These are phyloP conservation scores for Nautilus pompilius DNA, from an alignment of 1,140 invertebrate genomes.

Conservation along the genomic window DNA sequence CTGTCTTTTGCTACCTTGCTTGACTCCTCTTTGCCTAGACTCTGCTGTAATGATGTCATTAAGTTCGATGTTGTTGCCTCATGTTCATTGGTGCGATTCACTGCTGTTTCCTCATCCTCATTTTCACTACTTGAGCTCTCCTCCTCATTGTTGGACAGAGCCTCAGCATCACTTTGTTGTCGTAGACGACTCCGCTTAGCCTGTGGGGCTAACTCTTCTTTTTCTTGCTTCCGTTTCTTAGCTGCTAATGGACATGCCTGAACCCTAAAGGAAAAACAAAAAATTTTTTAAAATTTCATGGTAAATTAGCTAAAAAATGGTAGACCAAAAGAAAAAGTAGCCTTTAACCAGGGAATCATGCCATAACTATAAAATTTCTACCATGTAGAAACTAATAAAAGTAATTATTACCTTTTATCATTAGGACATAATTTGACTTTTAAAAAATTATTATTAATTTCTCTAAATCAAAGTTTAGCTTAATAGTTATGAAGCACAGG, in stretches of 20 bases:
- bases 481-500: too few species aligned
- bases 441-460: too few species aligned
- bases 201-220: conserved; percentile 11
- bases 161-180: background rate
- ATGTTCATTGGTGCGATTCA: too few species aligned
- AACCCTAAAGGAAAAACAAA: conserved; percentile 21
- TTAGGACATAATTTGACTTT: too few species aligned
- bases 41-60: background rate
- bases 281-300: background rate
- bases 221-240: conserved; percentile 20
- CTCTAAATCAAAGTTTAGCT: too few species aligned
- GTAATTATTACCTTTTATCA: too few species aligned
- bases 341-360: background rate
- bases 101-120: background rate
- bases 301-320: background rate
- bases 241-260: conserved; percentile 39
- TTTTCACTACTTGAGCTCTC: background rate
- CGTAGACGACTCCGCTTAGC: conserved; percentile 4
- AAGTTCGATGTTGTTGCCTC: too few species aligned
- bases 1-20: too few species aligned
- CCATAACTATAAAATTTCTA: too few species aligned
- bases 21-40: conserved; percentile 10
- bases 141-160: background rate
- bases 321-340: background rate
- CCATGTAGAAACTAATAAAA: too few species aligned